These are phyloP conservation scores for Arctocebus calabarensis DNA, from an alignment of 2,797 vertebrate species.

Conservation along the genomic window DNA sequence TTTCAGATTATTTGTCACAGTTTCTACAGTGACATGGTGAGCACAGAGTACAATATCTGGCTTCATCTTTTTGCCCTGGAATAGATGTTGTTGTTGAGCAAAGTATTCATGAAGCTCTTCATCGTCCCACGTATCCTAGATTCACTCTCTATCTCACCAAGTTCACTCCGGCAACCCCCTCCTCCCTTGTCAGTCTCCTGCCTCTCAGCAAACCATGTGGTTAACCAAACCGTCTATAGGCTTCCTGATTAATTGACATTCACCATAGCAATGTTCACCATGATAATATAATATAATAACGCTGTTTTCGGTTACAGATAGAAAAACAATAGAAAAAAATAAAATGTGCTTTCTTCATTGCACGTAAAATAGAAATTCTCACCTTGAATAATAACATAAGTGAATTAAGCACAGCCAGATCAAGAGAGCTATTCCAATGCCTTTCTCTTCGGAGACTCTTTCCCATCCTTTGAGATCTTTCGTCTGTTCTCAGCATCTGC, in stretches of 20 bases:
- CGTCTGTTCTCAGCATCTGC: background rate
- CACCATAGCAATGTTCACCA: background rate
- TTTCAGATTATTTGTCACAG: background rate
- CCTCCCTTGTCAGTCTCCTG: background rate
- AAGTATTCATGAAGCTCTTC: background rate
- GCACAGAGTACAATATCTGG: background rate
- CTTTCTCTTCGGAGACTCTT: background rate
- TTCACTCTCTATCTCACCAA: conserved; percentile 11
- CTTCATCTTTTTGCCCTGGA: conserved; percentile 7
- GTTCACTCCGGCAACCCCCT: background rate
- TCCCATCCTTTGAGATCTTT: background rate
- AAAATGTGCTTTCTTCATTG: background rate
- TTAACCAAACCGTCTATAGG: conserved; percentile 71
- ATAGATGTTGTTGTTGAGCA: background rate
- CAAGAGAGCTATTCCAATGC: background rate
- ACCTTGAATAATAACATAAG: background rate
- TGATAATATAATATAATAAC: background rate
- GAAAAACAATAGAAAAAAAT: background rate
- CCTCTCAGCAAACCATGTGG: conserved; percentile 52
- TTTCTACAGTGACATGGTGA: background rate
- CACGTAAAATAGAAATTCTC: background rate
- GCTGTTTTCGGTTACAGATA: conserved; percentile 10
- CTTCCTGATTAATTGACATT: conserved; percentile 11
- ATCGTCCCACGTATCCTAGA: background rate
- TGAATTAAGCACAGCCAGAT: background rate